Conservation (phyloP, 2,797 vertebrate genomes). For the Microcaecilia unicolor region DNA sequence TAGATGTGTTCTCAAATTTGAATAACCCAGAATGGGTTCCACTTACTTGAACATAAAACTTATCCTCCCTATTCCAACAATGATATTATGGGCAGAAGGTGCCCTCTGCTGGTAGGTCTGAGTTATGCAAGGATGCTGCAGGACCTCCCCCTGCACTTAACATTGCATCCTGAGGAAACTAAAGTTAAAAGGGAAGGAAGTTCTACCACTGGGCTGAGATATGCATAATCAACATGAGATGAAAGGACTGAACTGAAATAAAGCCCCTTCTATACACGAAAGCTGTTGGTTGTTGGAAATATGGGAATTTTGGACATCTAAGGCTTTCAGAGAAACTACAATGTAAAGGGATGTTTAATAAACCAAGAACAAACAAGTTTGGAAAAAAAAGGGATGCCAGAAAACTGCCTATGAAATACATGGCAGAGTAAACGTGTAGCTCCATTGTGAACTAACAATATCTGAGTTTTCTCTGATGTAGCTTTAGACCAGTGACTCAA, state of each 20-base stretch:
- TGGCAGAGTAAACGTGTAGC: too few species aligned
- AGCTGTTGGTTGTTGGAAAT: neutral
- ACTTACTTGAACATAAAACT: too few species aligned
- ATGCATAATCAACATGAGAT: neutral
- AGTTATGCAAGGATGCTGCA: neutral
- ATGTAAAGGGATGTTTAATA: neutral
- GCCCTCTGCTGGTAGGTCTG: neutral
- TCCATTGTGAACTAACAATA: too few species aligned
- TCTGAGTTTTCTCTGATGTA: too few species aligned
- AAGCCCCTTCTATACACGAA: too few species aligned
- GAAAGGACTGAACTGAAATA: neutral
- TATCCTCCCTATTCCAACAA: too few species aligned
- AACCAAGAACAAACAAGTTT: neutral
- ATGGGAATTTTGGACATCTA: neutral
- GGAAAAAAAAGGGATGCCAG: neutral
- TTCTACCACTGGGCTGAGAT: fast-evolving
- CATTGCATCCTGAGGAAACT: neutral
- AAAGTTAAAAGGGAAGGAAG: neutral
- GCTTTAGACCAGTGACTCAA: too few species aligned
- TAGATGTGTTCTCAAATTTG: too few species aligned
- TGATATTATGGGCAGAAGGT: too few species aligned
- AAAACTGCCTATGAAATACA: too few species aligned
- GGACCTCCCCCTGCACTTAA: neutral
- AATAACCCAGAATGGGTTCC: too few species aligned
- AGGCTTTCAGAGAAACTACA: neutral